phyloP scores from a whole-genome alignment of 1,140 invertebrate genomes.

The Myzus persicae region DNA sequence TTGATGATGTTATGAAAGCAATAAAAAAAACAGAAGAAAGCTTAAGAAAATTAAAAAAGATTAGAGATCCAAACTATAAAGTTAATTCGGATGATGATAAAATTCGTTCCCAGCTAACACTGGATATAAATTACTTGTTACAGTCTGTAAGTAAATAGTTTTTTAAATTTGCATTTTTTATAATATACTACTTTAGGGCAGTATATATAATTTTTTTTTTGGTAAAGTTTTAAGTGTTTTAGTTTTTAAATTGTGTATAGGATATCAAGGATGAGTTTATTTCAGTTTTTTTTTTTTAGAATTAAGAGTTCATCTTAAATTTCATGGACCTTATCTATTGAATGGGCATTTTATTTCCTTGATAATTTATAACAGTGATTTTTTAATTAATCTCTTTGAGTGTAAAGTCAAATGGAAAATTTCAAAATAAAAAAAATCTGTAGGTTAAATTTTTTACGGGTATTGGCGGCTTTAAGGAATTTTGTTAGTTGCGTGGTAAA shows the following conservation, averaged over 20 bases:
- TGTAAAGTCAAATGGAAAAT: not conserved
- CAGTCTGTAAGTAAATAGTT: conserved; percentile 30
- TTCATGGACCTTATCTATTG: no score
- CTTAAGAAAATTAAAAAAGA: conserved; percentile 48
- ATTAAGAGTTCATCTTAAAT: not conserved
- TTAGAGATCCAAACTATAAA: conserved; percentile 54
- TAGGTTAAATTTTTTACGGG: not conserved
- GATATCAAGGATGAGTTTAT: not conserved
- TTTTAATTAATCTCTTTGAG: not conserved
- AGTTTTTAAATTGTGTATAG: not conserved
- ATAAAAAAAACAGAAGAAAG: conserved; percentile 57
- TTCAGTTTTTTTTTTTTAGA: not conserved
- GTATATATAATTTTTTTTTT: not conserved
- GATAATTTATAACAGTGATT: not conserved
- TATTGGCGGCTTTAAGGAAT: not conserved
- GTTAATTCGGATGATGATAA: conserved; percentile 57
- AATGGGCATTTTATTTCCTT: not conserved
- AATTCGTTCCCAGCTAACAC: conserved; percentile 40
- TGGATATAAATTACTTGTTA: conserved; percentile 43
- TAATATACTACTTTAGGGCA: not conserved
- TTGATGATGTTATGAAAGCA: conserved; percentile 53
- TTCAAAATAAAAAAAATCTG: not conserved
- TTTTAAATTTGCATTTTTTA: not conserved
- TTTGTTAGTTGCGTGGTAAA: no score
- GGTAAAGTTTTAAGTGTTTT: not conserved